Base-by-base conservation (phyloP, 2,113 vertebrate species). In the Nothocercus nigrocapillus region DNA sequence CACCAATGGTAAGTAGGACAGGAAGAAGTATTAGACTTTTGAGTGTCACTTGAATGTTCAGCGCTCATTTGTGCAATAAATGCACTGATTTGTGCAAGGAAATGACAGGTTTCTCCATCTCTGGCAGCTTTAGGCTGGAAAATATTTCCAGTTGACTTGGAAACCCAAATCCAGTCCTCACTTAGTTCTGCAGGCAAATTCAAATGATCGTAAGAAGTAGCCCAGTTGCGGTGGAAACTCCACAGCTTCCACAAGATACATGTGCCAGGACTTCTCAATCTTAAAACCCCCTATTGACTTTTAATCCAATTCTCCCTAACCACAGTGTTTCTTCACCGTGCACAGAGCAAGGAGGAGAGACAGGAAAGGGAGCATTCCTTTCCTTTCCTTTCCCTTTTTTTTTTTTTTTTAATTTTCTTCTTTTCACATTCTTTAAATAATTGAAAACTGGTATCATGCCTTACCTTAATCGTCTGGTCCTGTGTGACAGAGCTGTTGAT, bases 1-100 rank as follows among this genome's bases (percentile, higher is more conserved):
- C 72, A 59, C 36, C 88, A 91, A 81, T 79, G 92, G 94, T 95
- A 96, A 97, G 95, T 36, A 72, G 74, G 77, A 62, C 42, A 36
- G n/a, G 63, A 75, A 12, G 64, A 81, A 69, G 54, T 77, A 42
- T 32, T 73, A 24, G 34, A 2, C 42, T 61, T 78, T 47, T 32
- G 20, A 62, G 64, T 9, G 28, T 56, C 24, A 34, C 28, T 62
- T 2, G 4, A 28, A 11, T 28, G 19, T 16, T 82, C 20, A 10
- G 15, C 49, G 74, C 36, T 34, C 28, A 51, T 79, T 74, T 79
- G 45, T 79, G 73, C 78, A 58, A 56, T 51, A 27, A 16, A 49
- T 61, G 25, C n/a, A 44, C 28, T 54, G 44, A 25, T 72, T 11
- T 36, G 17, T 53, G 21, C 13, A 58, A 63, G 54, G 38, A 42